Conservation (phyloP, 2,797 vertebrate species). For the Orientallactaga sibirica region DNA sequence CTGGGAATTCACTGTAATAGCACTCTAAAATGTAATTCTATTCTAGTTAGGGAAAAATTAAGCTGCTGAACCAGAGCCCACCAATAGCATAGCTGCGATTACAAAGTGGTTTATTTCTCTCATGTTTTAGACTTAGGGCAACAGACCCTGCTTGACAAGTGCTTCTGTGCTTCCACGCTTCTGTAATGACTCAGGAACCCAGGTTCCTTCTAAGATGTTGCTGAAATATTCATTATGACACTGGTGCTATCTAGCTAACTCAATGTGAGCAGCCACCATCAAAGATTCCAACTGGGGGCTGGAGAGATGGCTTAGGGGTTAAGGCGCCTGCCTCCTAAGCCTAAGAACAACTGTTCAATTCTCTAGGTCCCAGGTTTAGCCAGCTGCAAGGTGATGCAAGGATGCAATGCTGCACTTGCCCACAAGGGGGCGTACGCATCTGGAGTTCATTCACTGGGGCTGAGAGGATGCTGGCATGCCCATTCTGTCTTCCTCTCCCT, state of each 20-base stretch:
- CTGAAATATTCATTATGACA: neutral
- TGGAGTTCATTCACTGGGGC: no score
- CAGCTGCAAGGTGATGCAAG: no score
- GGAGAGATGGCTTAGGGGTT: no score
- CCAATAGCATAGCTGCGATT: neutral
- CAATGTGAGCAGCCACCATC: neutral
- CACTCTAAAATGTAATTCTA: slow-evolving; percentile 1
- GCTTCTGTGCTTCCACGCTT: neutral
- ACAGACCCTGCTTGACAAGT: slow-evolving; percentile 12
- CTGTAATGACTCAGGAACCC: slow-evolving; percentile 12
- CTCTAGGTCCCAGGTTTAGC: no score
- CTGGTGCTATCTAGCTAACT: neutral
- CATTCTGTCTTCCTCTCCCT: no score
- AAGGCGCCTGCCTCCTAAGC: no score
- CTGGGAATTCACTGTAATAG: neutral
- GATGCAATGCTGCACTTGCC: no score
- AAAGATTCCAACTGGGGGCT: neutral
- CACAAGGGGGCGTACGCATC: no score
- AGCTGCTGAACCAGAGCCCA: neutral
- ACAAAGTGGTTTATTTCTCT: slow-evolving; percentile 11
- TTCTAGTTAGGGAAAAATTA: slow-evolving; percentile 14
- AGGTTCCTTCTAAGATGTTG: neutral
- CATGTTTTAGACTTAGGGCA: neutral
- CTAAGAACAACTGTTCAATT: no score
- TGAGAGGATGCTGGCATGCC: no score